A percentile compares a stretch with the other conserved stretches of the same genome.
phyloP scores from a whole-genome alignment of 2,113 vertebrate species.

The Aphyosemion australe region DNA sequence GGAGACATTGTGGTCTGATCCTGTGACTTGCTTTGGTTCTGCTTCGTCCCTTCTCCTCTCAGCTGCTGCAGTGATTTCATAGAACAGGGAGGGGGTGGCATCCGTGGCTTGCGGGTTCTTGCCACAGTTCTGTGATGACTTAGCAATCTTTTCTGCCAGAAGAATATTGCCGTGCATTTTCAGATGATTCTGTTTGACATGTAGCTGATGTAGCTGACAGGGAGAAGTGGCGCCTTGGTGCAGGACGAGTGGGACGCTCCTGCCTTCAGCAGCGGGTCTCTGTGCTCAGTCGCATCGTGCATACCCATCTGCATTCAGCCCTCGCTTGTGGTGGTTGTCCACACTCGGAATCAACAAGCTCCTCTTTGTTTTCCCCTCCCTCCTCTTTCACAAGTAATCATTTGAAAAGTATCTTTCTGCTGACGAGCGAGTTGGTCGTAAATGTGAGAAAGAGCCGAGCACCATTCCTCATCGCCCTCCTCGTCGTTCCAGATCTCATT shows the following conservation, averaged over 20 bases:
- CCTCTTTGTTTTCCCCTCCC: background rate
- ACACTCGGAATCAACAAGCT: constrained; percentile 17
- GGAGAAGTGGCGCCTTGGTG: constrained; percentile 16
- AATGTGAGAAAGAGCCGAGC: constrained; percentile 32
- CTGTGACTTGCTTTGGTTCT: constrained; percentile 39
- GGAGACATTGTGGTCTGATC: constrained; percentile 32
- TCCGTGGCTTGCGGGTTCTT: constrained; percentile 43
- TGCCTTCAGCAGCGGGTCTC: constrained; percentile 9
- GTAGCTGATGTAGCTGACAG: constrained; percentile 19
- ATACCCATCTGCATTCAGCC: constrained; percentile 31
- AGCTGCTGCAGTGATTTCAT: constrained; percentile 44
- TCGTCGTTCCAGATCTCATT: constrained; percentile 44
- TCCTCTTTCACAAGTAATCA: constrained; percentile 12
- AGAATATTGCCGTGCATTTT: constrained; percentile 28
- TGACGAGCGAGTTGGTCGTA: constrained; percentile 33
- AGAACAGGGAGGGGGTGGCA: constrained; percentile 23
- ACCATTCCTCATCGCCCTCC: constrained; percentile 36
- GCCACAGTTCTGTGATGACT: constrained; percentile 37
- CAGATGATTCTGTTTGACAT: constrained; percentile 46
- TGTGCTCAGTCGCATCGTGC: constrained; percentile 25
- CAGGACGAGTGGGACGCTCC: constrained; percentile 28
- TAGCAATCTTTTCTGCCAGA: constrained; percentile 34
- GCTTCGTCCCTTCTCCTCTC: constrained; percentile 2
- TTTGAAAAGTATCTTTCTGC: constrained; percentile 52
- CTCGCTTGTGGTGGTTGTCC: constrained; percentile 18